Evolutionary conservation across 2,888 invertebrate genomes (phyloP).

Genomic region (Drosophila affinis): DNA sequence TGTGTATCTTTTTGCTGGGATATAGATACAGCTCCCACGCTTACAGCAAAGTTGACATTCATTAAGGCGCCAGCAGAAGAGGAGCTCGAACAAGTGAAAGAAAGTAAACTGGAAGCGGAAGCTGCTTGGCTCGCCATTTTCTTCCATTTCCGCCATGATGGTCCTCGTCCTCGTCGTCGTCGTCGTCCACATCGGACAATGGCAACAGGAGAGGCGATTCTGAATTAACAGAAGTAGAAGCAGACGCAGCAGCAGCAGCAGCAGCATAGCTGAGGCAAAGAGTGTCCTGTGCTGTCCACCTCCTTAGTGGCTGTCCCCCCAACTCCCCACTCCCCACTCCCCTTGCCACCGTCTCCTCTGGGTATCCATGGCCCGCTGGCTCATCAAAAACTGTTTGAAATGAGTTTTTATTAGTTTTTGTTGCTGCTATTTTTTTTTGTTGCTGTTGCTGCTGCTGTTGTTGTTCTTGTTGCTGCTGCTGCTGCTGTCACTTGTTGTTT

Average conservation of each 20-base stretch:
- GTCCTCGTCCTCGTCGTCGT: conserved; percentile 2
- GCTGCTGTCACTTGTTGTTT: conserved; percentile 43
- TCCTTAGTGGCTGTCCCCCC: conserved; percentile 2
- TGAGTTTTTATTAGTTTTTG: conserved; percentile 75
- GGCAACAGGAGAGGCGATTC: conserved; percentile 67
- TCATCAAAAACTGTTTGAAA: conserved; percentile 75
- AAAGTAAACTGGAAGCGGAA: conserved; percentile 30
- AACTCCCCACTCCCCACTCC: not conserved
- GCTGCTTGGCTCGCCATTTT: conserved; percentile 51
- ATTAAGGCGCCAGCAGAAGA: conserved; percentile 48
- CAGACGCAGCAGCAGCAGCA: not conserved
- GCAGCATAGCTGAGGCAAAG: conserved; percentile 36
- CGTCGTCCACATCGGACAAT: conserved; percentile 43
- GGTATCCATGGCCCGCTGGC: conserved; percentile 24
- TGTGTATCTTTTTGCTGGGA: conserved; percentile 9
- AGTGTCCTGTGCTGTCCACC: conserved; percentile 45
- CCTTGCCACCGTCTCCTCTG: conserved; percentile 18
- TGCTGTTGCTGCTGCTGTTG: not conserved
- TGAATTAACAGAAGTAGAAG: conserved; percentile 64
- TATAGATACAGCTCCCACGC: conserved; percentile 23
- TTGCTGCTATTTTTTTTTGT: conserved; percentile 37
- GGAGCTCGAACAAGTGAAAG: not conserved
- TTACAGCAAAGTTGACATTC: conserved; percentile 71
- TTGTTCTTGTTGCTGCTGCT: conserved; percentile 19
- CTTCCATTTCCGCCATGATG: conserved; percentile 44